Percentiles rank a stretch among this genome's conserved stretches.
These are phyloP conservation scores for Clistopyga incitator DNA, from an alignment of 2,888 invertebrate species.

Conservation along the genomic window DNA sequence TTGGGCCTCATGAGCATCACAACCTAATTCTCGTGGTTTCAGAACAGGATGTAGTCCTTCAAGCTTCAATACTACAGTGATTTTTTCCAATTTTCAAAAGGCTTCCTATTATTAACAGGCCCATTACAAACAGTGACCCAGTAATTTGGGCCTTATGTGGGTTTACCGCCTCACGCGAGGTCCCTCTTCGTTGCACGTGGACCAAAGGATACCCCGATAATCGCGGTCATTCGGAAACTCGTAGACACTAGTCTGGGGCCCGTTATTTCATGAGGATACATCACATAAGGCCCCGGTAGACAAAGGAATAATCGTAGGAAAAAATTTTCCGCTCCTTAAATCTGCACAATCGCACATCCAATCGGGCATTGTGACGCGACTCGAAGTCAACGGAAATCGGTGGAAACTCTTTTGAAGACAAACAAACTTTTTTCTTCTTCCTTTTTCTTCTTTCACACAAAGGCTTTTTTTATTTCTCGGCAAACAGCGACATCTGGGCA, in stretches of 20 bases:
- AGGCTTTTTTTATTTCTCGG: neutral
- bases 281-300: conserved; percentile 1
- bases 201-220: neutral
- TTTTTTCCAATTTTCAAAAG: neutral
- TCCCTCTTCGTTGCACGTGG: neutral
- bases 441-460: neutral
- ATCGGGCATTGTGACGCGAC: conserved; percentile 5
- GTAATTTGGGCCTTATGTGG: conserved; percentile 10
- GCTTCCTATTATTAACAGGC: conserved; percentile 3
- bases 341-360: neutral
- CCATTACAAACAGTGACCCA: neutral
- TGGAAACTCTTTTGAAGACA: neutral
- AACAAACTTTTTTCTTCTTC: conserved; percentile 11
- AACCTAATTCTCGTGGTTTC: neutral
- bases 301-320: neutral
- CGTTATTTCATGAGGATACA: neutral
- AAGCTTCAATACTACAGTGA: neutral
- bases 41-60: neutral
- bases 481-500: conserved; percentile 10
- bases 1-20: neutral
- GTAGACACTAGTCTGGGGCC: conserved; percentile 6
- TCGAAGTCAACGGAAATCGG: neutral
- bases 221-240: neutral
- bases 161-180: conserved; percentile 6
- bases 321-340: conserved; percentile 13